Conservation (phyloP, 2,888 invertebrate species). For the Ellobium chinense region DNA sequence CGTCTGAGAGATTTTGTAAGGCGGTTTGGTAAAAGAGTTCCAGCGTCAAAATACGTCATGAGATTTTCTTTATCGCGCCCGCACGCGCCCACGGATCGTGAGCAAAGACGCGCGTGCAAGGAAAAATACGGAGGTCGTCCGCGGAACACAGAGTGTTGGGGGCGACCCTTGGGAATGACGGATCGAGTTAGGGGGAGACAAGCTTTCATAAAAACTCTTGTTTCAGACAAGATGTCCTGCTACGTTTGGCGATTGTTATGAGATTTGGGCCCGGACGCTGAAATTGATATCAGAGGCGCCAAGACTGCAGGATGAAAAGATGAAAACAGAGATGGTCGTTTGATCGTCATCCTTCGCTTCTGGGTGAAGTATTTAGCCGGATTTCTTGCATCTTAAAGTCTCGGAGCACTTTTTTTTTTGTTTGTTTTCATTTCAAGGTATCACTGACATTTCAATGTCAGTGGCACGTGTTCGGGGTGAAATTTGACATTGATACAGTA, state of each 20-base stretch:
- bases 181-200: neutral
- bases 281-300: neutral
- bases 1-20: conserved; percentile 12
- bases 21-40: conserved; percentile 17
- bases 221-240: neutral
- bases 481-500: too few relatives aligned
- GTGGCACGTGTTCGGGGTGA: too few relatives aligned
- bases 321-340: too few relatives aligned
- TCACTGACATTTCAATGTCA: too few relatives aligned
- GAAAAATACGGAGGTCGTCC: neutral
- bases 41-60: neutral
- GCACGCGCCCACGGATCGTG: neutral
- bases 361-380: too few relatives aligned
- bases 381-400: too few relatives aligned
- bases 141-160: neutral
- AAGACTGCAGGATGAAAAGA: too few relatives aligned
- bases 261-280: neutral
- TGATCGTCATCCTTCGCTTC: too few relatives aligned
- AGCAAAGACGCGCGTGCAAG: conserved; percentile 13
- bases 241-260: neutral
- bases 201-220: neutral
- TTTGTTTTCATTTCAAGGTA: too few relatives aligned
- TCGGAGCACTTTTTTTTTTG: too few relatives aligned
- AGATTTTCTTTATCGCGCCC: conserved; percentile 15
- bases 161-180: neutral